Evolutionary conservation across 2,888 invertebrate species (phyloP), one percentile per base, ranked within the genome.

Genomic region (Oscheius myriophilus): DNA sequence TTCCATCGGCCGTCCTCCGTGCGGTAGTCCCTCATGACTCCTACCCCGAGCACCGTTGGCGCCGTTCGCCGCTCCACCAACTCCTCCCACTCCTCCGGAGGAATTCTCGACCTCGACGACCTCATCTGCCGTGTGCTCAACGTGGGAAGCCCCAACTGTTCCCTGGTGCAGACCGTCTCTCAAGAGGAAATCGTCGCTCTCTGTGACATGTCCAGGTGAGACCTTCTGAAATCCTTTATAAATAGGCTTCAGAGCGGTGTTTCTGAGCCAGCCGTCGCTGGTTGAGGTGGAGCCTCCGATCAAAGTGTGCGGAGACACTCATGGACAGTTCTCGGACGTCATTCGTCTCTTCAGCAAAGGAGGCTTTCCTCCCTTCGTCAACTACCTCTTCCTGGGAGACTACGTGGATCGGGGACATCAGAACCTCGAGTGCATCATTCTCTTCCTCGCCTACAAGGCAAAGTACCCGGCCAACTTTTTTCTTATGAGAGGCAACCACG

Each of bases 361-460:
- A 25, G 79, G 80, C 12, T 82, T 80, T 67, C 82, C 82, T 45
- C 82, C 82, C 1, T 43, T 53, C 1, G 69, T 69, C 21, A 82
- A 82, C 63, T 82, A 82, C 64, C 64, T 82, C 12, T 82, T 82
- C 59, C 78, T 82, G n/a, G 82, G 80, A 11, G 80, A 81, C 55
- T 80, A 81, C 59, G 81, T 81, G 45, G 80, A 81, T 63, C 70
- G 82, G 21, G 80, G 82, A 6, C 76, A 73, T 54, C 80, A 81
- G 64, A 78, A 77, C 52, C 67, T 80, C 7, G 80, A 80, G 65
- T 61, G 66, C 25, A 81, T 80, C 69, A 74, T 76, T 14, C 71
- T 82, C 23, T 73, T 82, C 64, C 66, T 82, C 52, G 69, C 73
- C 61, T 82, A 81, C 71, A 82, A 80, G 51, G 67, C 75, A 42